phyloP scores from a whole-genome alignment of 2,888 invertebrate genomes.

The Pilophorus perplexus region DNA sequence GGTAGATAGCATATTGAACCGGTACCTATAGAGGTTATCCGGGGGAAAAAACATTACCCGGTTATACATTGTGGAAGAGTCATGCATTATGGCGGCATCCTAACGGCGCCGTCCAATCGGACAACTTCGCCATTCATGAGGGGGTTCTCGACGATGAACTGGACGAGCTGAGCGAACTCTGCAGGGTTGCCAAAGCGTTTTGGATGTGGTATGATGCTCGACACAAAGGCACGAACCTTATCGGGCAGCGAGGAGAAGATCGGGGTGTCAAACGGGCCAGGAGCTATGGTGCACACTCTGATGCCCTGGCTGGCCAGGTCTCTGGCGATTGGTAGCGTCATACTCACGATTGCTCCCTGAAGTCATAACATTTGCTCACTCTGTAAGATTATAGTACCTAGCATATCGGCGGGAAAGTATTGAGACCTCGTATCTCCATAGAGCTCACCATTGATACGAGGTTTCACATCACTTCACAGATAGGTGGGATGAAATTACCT shows the following conservation, averaged over 20 bases:
- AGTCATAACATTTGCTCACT: not conserved
- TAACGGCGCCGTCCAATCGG: slow-evolving; percentile 74
- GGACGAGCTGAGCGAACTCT: slow-evolving; percentile 83
- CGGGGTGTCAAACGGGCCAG: slow-evolving; percentile 86
- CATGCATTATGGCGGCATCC: slow-evolving; percentile 64
- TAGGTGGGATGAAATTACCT: too few relatives aligned
- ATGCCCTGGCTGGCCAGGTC: slow-evolving; percentile 82
- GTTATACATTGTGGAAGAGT: too few relatives aligned
- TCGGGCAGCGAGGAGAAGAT: slow-evolving; percentile 72
- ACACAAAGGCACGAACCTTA: slow-evolving; percentile 75
- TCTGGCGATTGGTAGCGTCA: slow-evolving; percentile 94
- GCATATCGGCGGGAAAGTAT: too few relatives aligned
- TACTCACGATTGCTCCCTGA: slow-evolving; percentile 79
- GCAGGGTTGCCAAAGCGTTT: slow-evolving; percentile 78
- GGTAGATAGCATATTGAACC: too few relatives aligned
- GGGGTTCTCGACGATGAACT: slow-evolving; percentile 80
- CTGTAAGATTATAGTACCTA: not conserved
- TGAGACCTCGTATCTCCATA: too few relatives aligned
- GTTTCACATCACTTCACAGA: too few relatives aligned
- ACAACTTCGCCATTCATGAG: slow-evolving; percentile 90
- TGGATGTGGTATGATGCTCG: slow-evolving; percentile 75
- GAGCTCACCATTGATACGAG: too few relatives aligned
- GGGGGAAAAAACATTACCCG: too few relatives aligned
- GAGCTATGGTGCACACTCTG: slow-evolving; percentile 75
- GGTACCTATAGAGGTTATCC: too few relatives aligned